Evolutionary conservation across 2,888 invertebrate species (phyloP).

Genomic region (Eupithecia subumbrata): DNA sequence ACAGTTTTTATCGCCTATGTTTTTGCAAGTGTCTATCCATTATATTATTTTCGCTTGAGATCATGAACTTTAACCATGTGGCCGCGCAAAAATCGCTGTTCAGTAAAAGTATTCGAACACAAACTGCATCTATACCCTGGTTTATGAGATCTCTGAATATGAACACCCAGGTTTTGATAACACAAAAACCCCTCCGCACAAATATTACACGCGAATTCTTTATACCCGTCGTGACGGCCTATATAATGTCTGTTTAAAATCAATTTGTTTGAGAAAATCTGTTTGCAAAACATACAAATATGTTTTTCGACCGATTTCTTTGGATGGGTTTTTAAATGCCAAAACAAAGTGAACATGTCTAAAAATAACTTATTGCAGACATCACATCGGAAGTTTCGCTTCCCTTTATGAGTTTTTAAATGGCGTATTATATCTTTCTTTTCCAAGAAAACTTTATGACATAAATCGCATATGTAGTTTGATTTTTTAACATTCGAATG

Average conservation of each 20-base stretch:
- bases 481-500: background rate
- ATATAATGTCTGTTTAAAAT: background rate
- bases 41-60: background rate
- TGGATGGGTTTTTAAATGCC: background rate
- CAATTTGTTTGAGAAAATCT: background rate
- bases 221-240: background rate
- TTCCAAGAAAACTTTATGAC: slow-evolving; percentile 6
- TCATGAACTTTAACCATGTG: background rate
- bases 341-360: background rate
- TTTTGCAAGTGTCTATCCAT: no score
- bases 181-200: slow-evolving; percentile 3
- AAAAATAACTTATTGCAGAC: background rate
- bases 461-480: slow-evolving; percentile 3
- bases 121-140: background rate
- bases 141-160: background rate
- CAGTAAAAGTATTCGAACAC: background rate
- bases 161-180: background rate
- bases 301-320: background rate
- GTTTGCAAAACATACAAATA: background rate
- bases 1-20: no score
- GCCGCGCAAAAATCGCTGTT: background rate
- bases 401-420: slow-evolving; percentile 1
- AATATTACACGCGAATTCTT: slow-evolving; percentile 9
- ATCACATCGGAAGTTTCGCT: background rate
- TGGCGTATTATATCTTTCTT: slow-evolving; percentile 3